phyloP scores from a whole-genome alignment of 1,140 invertebrate species.

The Littorina saxatilis region DNA sequence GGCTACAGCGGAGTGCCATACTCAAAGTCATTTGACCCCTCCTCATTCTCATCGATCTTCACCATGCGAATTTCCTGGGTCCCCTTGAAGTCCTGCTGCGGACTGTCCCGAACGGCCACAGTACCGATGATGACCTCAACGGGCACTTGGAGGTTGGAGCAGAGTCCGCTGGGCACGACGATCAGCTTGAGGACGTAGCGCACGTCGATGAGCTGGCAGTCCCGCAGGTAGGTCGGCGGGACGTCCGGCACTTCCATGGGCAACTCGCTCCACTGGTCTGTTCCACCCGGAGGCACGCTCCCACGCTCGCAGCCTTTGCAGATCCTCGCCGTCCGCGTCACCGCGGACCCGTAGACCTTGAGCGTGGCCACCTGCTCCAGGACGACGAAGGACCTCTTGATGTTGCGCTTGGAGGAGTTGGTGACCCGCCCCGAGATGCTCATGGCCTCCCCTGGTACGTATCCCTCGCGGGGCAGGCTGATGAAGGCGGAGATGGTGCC shows the following conservation, averaged over 20 bases:
- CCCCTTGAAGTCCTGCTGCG: too few species aligned
- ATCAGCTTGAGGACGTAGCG: neutral
- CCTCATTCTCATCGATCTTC: too few species aligned
- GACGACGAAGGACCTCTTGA: neutral
- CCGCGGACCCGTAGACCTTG: neutral
- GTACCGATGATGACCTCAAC: constrained; percentile 3
- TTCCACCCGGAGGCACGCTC: neutral
- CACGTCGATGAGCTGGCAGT: neutral
- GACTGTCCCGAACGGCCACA: neutral
- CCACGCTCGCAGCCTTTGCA: neutral
- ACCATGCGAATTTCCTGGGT: too few species aligned
- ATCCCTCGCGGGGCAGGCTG: constrained; percentile 49
- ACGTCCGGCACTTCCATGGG: neutral
- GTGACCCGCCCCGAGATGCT: constrained; percentile 50
- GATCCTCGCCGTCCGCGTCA: neutral
- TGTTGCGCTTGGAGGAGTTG: constrained; percentile 46
- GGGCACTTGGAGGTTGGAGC: neutral
- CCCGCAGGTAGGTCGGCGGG: neutral
- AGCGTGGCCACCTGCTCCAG: neutral
- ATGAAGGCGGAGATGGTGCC: constrained; percentile 15
- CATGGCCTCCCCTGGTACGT: constrained; percentile 60
- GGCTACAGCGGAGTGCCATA: too few species aligned
- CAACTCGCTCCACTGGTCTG: neutral
- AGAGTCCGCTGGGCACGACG: neutral
- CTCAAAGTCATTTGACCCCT: too few species aligned